Conservation (phyloP, 1,140 invertebrate species). For the Neodiprion virginianus region DNA sequence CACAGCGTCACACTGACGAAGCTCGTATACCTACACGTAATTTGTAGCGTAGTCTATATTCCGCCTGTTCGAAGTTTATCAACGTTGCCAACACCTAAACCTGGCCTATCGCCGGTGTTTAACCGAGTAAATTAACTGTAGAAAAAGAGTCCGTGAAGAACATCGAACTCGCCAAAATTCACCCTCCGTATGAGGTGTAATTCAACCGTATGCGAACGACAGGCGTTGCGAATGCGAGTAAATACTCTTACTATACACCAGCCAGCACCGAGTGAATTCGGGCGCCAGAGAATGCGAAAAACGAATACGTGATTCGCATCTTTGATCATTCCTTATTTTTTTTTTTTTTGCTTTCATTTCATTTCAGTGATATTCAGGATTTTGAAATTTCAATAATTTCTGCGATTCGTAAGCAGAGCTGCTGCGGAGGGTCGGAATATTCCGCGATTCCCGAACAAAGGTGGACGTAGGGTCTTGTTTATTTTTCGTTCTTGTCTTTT, state of each 20-base stretch:
- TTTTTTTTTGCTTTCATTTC: too few species aligned
- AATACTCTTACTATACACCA: too few species aligned
- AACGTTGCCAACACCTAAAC: background rate
- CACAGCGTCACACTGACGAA: background rate
- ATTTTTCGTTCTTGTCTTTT: too few species aligned
- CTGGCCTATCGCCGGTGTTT: background rate
- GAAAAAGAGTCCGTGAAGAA: constrained; percentile 25
- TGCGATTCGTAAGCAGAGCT: background rate
- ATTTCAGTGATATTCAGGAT: too few species aligned
- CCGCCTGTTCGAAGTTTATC: background rate
- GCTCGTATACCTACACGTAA: background rate
- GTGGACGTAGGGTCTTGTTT: background rate
- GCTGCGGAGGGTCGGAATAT: background rate
- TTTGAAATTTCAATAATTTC: too few species aligned
- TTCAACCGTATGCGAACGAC: too few species aligned
- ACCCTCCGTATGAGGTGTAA: too few species aligned
- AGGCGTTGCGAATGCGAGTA: too few species aligned
- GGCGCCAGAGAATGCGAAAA: too few species aligned
- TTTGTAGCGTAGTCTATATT: background rate
- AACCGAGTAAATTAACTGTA: constrained; percentile 18
- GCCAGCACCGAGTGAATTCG: too few species aligned
- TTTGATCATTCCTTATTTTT: too few species aligned
- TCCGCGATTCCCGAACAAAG: background rate
- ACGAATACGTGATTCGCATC: too few species aligned
- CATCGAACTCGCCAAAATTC: constrained; percentile 33